Evolutionary conservation across 1,140 invertebrate species (phyloP).

Genomic region (Papilio dardanus): DNA sequence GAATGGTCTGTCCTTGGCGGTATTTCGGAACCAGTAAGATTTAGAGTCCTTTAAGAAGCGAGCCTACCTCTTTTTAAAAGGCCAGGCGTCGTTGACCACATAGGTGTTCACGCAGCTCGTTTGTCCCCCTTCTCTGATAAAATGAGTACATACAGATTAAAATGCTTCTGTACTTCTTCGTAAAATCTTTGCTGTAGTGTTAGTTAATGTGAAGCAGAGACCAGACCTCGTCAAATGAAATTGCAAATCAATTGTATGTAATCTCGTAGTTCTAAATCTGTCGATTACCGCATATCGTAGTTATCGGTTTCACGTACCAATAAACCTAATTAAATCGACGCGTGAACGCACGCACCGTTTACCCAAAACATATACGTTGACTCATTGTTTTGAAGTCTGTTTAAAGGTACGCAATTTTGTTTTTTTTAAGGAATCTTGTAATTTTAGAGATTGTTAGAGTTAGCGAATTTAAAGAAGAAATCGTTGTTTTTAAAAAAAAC

Average conservation of each 20-base stretch:
- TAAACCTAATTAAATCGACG: constrained; percentile 15
- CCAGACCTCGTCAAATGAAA: background rate
- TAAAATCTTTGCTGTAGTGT: no score
- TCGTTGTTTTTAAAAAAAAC: no score
- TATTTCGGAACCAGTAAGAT: no score
- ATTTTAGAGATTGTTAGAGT: background rate
- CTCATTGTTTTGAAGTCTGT: constrained; percentile 19
- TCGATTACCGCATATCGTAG: constrained; percentile 6
- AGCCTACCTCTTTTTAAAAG: no score
- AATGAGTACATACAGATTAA: no score
- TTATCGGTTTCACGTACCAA: constrained; percentile 12
- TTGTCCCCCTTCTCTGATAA: no score
- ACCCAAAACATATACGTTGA: constrained; percentile 14
- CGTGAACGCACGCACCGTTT: constrained; percentile 7
- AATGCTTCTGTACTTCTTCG: no score
- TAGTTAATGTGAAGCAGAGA: background rate
- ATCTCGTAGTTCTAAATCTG: background rate
- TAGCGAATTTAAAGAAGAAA: no score
- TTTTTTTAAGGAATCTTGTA: background rate
- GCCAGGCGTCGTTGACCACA: no score
- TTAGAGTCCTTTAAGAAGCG: no score
- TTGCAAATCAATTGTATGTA: background rate
- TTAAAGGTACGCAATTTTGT: background rate
- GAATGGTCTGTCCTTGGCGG: no score
- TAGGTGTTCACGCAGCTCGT: no score